Conservation (phyloP, 2,113 vertebrate genomes). For the Miniopterus natalensis region DNA sequence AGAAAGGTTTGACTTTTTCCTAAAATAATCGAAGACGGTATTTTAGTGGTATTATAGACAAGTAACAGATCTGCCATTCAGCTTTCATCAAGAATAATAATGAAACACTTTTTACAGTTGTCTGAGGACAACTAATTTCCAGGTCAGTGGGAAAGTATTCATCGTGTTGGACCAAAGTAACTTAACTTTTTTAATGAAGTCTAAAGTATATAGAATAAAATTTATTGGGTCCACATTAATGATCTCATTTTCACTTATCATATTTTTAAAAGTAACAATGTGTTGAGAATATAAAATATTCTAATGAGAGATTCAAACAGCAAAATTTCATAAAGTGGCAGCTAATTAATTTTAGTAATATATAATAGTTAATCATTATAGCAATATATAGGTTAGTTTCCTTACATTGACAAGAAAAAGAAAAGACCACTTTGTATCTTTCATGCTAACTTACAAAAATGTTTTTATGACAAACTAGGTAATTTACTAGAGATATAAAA, state of each 20-base stretch:
- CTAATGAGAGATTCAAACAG: neutral
- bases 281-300: constrained; percentile 2
- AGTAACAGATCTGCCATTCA: neutral
- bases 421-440: neutral
- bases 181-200: constrained; percentile 13
- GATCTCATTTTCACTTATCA: constrained; percentile 41
- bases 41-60: constrained; percentile 8
- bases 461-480: neutral
- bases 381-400: neutral
- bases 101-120: neutral
- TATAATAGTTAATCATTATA: neutral
- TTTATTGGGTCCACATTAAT: neutral
- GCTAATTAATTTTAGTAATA: constrained; percentile 20
- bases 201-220: constrained; percentile 12
- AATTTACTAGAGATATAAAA: constrained; percentile 49
- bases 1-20: neutral
- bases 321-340: neutral
- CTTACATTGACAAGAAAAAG: neutral
- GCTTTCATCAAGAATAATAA: constrained; percentile 8
- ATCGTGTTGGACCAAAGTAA: constrained; percentile 35
- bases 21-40: neutral
- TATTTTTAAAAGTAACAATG: constrained; percentile 8
- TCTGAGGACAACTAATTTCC: neutral
- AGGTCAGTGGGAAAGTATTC: neutral
- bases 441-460: constrained; percentile 26